Base-by-base conservation (phyloP, 2,113 vertebrate genomes). In the Onychostoma macrolepis region DNA sequence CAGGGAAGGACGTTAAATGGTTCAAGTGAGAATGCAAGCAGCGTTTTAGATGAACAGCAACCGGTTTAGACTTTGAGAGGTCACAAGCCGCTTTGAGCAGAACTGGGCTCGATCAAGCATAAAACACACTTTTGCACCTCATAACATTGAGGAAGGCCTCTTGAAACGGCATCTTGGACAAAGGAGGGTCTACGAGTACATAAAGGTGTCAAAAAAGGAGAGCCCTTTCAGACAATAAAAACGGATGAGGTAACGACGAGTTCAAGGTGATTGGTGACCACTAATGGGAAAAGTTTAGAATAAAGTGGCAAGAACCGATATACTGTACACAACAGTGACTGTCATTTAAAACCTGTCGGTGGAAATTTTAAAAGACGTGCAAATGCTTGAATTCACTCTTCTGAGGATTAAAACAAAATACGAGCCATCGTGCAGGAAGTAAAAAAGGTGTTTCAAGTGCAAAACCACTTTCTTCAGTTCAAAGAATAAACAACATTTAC, bases 191-290 rank as follows among this genome's bases (percentile, higher is more conserved):
- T 81, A 30, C 10, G 53, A 75, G 45, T 63, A 45, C 28, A 50
- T 67, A 21, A 58, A 77, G 28, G 30, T 83, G 84, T 56, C 83
- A 53, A 36, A 65, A 58, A 28, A 43, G 26, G 12, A 61, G 77
- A 19, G 50, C 6, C 67, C 36, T 63, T 63, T 63, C 36, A 67
- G 28, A 81, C 11, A 3, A 21, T 43, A 72, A 83, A 38, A 21
- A 76, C 41, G 6, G 43, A 56, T n/a, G 21, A 65, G 71, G 86
- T 58, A 17, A 76, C 3, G 28, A 12, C 6, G 53, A 41, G 80
- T 65, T 87, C 80, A 83, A 87, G 58, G 86, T 76, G 80, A 83
- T 45, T 86, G 69, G 65, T 7, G 50, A 38, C 56, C 15, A 63
- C 7, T 17, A 53, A 50, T 30, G 81, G 41, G 28, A 71, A 48